phyloP scores from a whole-genome alignment of 2,797 vertebrate genomes.

The Lutjanus campechanus region DNA sequence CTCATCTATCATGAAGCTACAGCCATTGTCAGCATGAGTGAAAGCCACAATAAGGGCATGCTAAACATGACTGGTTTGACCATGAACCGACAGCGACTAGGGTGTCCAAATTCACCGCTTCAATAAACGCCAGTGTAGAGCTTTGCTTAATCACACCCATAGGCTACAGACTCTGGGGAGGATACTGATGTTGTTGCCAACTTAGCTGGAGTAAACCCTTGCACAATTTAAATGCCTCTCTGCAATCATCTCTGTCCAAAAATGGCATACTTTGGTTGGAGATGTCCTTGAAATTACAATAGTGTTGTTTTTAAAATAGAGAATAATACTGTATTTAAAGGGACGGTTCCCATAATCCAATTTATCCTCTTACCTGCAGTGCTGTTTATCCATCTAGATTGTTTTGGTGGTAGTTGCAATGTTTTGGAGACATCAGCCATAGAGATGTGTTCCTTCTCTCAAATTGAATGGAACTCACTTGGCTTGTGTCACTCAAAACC shows the following conservation, averaged over 20 bases:
- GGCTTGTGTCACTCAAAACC: no score
- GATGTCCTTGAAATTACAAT: background rate
- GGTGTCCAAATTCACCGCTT: conserved; percentile 25
- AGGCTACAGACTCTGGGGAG: conserved; percentile 33
- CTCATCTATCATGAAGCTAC: conserved; percentile 13
- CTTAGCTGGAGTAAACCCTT: conserved; percentile 30
- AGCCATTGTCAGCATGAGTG: conserved; percentile 10
- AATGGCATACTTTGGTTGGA: background rate
- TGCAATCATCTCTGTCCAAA: background rate
- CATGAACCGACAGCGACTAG: conserved; percentile 9
- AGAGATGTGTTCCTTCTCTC: no score
- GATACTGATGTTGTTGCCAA: conserved; percentile 18
- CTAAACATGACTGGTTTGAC: conserved; percentile 34
- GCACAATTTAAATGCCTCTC: conserved; percentile 10
- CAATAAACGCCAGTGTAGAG: conserved; percentile 37
- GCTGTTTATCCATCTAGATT: no score
- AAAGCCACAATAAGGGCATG: conserved; percentile 20
- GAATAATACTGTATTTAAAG: no score
- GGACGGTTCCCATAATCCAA: no score
- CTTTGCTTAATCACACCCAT: conserved; percentile 41
- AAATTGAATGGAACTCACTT: no score
- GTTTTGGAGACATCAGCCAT: no score
- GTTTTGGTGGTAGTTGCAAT: no score
- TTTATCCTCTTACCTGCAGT: no score
- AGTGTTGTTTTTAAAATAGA: background rate